Evolutionary conservation across 2,888 invertebrate genomes (phyloP), one percentile per base, ranked within the genome.

Genomic region (Pediacus dermestoides): DNA sequence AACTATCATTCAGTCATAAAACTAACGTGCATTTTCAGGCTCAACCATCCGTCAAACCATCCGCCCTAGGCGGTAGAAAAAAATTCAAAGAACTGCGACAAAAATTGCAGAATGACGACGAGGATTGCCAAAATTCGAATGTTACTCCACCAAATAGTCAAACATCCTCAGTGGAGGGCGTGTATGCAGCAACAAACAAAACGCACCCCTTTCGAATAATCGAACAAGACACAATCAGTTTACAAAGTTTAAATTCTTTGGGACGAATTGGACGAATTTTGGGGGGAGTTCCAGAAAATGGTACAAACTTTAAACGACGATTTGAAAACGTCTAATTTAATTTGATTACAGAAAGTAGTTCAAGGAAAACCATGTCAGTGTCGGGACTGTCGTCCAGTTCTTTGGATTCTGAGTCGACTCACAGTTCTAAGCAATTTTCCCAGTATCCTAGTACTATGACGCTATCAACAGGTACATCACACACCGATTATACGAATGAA

Each of bases 191-290:
- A 18, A 74, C 80, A 44, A 76, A 75, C 33, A 78, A 80, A 57
- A 72, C 74, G 40, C 88, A 88, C 69, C 89, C 89, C 11, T 89
- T 89, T 66, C 78, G 80, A 68, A 85, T 90, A 48, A 88, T 91
- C 58, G 88, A 92, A 53, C 88, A 88, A 58, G 91, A 91, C 68
- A 82, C 89, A 9, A 77, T 88, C 67, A 90, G 89, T 64, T 72
- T 91, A 55, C 89, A 90, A 67, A 90, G 90, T 63, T 85, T 91
- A 77, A 88, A 88, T 54, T 91, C 91, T 31, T 72, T 91, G 39
- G 90, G 90, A 13, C 75, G 90, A 55, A 83, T 88, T 46, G 88
- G 89, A 15, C 74, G 86, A 52, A 16, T 16, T 11, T 16, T 34
- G 2, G 15, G 6, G 11, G 31, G 11, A 1, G 22, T 33, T 18